Evolutionary conservation across 2,113 vertebrate genomes (phyloP), one percentile per base, ranked within the genome.

Genomic region (Hucho hucho): DNA sequence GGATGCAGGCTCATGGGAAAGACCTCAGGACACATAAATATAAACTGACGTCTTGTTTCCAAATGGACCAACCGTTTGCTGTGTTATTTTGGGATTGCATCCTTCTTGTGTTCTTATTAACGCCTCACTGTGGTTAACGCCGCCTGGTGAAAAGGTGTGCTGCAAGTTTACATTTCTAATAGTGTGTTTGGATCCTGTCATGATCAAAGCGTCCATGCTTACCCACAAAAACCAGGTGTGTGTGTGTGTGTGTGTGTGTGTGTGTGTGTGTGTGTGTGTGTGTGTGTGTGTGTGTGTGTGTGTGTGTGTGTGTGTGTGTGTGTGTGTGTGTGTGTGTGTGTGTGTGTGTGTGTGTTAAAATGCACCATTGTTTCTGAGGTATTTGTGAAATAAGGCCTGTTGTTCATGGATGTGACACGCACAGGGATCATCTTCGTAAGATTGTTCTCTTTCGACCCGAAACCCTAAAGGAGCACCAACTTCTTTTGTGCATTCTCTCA

Each of bases 1-100:
- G 83, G 85, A 85, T 83, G 70, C 78, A 83, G 78, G 65, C 75
- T 80, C 61, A 81, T 79, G 75, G 83, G 81, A 87, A 87, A 83
- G 72, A 64, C 47, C 58, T 67, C 67, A 53, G 79, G 49, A 61
- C 80, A 76, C 71, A 76, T 70, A 67, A 29, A 83, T 79, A 61
- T 61, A 61, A 61, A 25, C 64, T 78, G 72, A 72, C 64, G 7
- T 16, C 2, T 80, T 26, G 37, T 72, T 67, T 28, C 22, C 24
- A 32, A n/a, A 7, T 61, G n/a, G 6, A n/a, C 58, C 58, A 24
- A 22, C n/a, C 16, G 22, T 61, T 9, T 61, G 58, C 11, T n/a
- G 20, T 22, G n/a, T 53, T 18, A 3, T 53, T 53, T 53, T 53
- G 16, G 16, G 58, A n/a, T 61, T 61, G n/a, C 18, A 9, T 61